Evolutionary conservation across 2,888 invertebrate genomes (phyloP).

Genomic region (Leptinotarsa peninsularis): DNA sequence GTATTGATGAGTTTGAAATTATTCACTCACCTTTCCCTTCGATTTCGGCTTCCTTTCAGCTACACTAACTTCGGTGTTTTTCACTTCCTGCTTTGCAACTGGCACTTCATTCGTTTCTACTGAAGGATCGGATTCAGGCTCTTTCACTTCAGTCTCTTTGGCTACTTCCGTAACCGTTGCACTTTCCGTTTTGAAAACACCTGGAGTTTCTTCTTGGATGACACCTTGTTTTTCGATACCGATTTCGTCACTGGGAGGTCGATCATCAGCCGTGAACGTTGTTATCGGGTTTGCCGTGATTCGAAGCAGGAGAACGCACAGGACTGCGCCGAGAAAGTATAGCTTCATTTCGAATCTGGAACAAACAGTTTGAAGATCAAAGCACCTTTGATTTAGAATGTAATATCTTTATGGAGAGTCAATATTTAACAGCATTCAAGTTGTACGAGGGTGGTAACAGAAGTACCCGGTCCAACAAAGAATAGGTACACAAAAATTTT

Average conservation of each 20-base stretch:
- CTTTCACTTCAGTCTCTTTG: slow-evolving; percentile 34
- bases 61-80: slow-evolving; percentile 25
- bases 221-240: slow-evolving; percentile 52
- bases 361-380: slow-evolving; percentile 21
- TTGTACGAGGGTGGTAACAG: too few relatives aligned
- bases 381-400: background rate
- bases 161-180: slow-evolving; percentile 14
- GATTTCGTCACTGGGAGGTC: slow-evolving; percentile 29
- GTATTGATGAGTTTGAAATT: too few relatives aligned
- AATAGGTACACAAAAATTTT: too few relatives aligned
- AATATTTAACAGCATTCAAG: too few relatives aligned
- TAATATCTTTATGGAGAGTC: too few relatives aligned
- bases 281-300: slow-evolving; percentile 56
- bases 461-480: too few relatives aligned
- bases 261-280: slow-evolving; percentile 49
- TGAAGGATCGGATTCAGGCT: slow-evolving; percentile 21
- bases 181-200: slow-evolving; percentile 50
- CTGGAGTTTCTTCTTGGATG: slow-evolving; percentile 56
- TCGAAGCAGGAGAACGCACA: slow-evolving; percentile 57
- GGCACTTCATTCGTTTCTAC: slow-evolving; percentile 19
- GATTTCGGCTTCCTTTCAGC: slow-evolving; percentile 30
- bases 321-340: slow-evolving; percentile 58
- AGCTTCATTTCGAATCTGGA: slow-evolving; percentile 57
- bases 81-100: slow-evolving; percentile 23
- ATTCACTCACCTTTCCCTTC: slow-evolving; percentile 33